Conservation (phyloP, 2,888 invertebrate genomes). For the Lacanobia wlatinum region DNA sequence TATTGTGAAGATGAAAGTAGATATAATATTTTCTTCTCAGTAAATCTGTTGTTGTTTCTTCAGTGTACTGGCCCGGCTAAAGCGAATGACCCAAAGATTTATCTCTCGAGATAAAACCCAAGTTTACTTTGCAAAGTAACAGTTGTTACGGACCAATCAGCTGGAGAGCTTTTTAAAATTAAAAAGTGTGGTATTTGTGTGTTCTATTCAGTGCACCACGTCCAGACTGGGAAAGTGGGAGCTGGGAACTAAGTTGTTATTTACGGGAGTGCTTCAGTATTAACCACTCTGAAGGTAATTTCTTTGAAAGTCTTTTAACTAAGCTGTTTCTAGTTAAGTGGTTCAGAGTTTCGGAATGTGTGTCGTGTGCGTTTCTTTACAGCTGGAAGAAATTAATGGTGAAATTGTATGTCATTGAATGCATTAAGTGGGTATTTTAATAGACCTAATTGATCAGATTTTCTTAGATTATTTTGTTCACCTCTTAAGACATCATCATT, state of each 20-base stretch:
- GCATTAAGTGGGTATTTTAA: background rate
- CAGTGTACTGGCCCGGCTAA: constrained; percentile 42
- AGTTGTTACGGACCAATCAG: constrained; percentile 76
- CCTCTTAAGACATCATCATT: too few relatives aligned
- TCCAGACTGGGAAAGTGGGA: constrained; percentile 66
- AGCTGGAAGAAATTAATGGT: background rate
- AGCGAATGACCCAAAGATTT: constrained; percentile 73
- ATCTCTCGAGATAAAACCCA: constrained; percentile 70
- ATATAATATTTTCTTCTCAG: constrained; percentile 32
- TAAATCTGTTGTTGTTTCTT: constrained; percentile 50
- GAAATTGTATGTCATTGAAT: background rate
- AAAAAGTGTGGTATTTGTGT: constrained; percentile 80
- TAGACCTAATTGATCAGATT: too few relatives aligned
- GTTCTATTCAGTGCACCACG: constrained; percentile 69
- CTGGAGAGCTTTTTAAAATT: constrained; percentile 83
- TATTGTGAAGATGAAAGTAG: constrained; percentile 17
- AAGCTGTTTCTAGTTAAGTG: constrained; percentile 53
- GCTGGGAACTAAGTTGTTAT: constrained; percentile 76
- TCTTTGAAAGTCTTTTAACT: constrained; percentile 72
- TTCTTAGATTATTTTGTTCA: too few relatives aligned
- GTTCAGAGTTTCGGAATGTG: constrained; percentile 16
- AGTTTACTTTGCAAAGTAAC: constrained; percentile 71
- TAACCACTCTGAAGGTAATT: constrained; percentile 71
- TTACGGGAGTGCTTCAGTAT: constrained; percentile 76
- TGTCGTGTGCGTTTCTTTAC: constrained; percentile 16